Evolutionary conservation across 2,888 invertebrate genomes (phyloP).

Genomic region (Bhutanitis thaidina): DNA sequence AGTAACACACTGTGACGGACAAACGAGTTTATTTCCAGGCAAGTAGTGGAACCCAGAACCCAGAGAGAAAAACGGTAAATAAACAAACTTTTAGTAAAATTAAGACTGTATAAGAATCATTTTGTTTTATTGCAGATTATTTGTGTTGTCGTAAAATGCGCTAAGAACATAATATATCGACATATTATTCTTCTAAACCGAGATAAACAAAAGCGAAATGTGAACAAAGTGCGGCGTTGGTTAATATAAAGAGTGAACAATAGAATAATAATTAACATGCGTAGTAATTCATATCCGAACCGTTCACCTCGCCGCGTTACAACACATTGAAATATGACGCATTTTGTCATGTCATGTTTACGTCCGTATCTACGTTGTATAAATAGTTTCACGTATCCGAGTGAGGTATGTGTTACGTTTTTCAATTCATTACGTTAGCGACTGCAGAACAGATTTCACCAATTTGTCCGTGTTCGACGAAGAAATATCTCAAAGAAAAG

Average conservation of each 20-base stretch:
- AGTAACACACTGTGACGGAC: too few relatives aligned
- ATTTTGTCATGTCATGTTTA: conserved; percentile 21
- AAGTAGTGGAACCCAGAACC: too few relatives aligned
- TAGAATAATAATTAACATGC: conserved; percentile 16
- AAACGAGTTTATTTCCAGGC: too few relatives aligned
- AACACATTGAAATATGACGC: conserved; percentile 18
- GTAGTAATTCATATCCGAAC: conserved; percentile 18
- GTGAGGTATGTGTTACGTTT: not conserved
- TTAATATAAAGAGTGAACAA: conserved; percentile 14
- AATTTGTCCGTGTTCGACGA: not conserved
- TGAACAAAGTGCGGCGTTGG: too few relatives aligned
- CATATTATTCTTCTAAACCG: not conserved
- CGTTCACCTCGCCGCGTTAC: conserved; percentile 14
- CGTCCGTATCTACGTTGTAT: conserved; percentile 12
- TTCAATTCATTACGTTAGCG: not conserved
- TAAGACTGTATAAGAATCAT: too few relatives aligned
- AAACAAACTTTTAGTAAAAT: too few relatives aligned
- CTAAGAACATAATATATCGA: too few relatives aligned
- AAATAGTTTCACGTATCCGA: not conserved
- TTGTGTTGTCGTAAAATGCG: too few relatives aligned
- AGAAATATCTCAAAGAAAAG: too few relatives aligned
- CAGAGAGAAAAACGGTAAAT: too few relatives aligned
- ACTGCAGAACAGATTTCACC: not conserved
- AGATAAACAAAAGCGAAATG: too few relatives aligned
- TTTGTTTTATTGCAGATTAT: too few relatives aligned